Conservation (phyloP, 2,797 vertebrate species). For the Sebastes paucispinis region DNA sequence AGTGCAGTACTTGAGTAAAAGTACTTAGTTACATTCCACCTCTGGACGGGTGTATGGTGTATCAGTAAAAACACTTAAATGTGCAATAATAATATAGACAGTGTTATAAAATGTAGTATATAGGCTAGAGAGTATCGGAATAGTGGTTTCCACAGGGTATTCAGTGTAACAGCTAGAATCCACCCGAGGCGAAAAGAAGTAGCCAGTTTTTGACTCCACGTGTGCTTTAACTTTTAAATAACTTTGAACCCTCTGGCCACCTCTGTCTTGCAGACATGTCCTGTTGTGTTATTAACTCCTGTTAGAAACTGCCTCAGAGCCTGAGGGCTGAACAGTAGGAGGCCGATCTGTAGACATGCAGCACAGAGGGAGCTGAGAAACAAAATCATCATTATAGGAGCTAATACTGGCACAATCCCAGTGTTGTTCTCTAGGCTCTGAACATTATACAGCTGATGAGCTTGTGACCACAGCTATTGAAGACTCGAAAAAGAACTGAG, state of each 20-base stretch:
- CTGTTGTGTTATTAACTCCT: constrained; percentile 18
- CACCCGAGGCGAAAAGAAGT: background rate
- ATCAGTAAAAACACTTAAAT: background rate
- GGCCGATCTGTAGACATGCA: background rate
- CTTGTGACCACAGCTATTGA: background rate
- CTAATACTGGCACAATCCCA: background rate
- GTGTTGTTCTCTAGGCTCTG: background rate
- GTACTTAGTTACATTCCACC: background rate
- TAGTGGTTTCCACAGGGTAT: background rate
- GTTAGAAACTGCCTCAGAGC: background rate
- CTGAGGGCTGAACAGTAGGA: constrained; percentile 18
- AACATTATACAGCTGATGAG: background rate
- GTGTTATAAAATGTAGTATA: background rate
- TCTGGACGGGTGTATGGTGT: background rate
- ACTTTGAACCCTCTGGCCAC: background rate
- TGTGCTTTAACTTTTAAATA: background rate
- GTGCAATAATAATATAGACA: background rate
- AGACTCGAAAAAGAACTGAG: background rate
- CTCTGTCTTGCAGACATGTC: background rate
- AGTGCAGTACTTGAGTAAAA: background rate
- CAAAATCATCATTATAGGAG: background rate
- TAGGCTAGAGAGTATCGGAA: background rate
- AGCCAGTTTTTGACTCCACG: background rate
- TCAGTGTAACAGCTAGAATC: background rate
- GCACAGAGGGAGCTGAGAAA: constrained; percentile 4